phyloP scores from a whole-genome alignment of 2,113 vertebrate species.

The Rhinolophus sinicus region DNA sequence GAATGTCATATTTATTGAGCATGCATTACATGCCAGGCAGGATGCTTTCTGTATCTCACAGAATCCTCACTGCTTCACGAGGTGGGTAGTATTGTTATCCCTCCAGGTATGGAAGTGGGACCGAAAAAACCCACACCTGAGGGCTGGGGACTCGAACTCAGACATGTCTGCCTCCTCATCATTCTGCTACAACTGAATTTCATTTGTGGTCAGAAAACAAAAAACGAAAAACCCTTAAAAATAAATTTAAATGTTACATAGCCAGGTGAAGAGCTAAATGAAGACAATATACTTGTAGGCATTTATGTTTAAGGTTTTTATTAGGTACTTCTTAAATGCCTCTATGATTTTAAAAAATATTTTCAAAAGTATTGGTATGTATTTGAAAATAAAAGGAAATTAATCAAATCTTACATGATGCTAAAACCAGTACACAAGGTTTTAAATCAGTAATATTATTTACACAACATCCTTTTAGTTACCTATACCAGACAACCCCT shows the following conservation, averaged over 20 bases:
- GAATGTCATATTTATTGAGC: background rate
- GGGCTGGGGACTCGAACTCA: background rate
- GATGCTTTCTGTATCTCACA: background rate
- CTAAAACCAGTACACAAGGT: background rate
- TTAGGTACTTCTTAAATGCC: background rate
- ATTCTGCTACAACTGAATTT: background rate
- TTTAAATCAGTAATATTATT: background rate
- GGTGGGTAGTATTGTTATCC: background rate
- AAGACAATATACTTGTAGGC: background rate
- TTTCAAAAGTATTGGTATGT: background rate
- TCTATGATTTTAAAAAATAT: background rate
- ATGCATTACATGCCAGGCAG: background rate
- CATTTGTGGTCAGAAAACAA: background rate
- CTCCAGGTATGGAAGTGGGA: background rate
- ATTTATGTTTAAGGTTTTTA: slow-evolving; percentile 11
- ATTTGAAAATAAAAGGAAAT: slow-evolving; percentile 53
- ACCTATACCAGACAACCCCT: background rate
- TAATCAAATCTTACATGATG: background rate
- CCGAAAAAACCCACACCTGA: background rate
- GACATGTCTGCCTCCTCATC: background rate
- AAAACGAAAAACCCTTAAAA: background rate
- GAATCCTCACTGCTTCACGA: background rate
- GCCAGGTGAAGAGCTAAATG: background rate
- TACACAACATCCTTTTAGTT: background rate
- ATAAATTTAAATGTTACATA: background rate